These are phyloP conservation scores for Argyrosomus regius DNA, from an alignment of 2,797 vertebrate species.

Conservation along the genomic window DNA sequence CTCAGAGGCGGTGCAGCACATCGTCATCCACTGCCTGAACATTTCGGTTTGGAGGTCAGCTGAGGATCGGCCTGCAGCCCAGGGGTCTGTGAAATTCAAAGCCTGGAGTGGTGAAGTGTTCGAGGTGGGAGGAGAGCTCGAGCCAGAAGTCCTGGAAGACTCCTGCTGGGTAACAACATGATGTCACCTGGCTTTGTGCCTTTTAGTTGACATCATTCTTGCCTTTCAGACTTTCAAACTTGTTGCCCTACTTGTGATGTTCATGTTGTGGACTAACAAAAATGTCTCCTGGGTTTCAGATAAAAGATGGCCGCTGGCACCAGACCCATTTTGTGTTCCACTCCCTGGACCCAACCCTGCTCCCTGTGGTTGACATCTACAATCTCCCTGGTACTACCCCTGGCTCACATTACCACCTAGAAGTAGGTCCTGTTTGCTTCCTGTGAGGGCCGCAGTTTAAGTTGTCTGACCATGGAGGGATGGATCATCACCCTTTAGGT, in stretches of 20 bases:
- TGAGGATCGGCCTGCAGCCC: constrained; percentile 69
- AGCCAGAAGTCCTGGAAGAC: constrained; percentile 90
- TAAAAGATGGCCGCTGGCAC: constrained; percentile 95
- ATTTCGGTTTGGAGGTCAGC: constrained; percentile 89
- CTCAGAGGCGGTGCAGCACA: constrained; percentile 93
- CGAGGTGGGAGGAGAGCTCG: constrained; percentile 88
- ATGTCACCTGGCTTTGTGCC: not conserved
- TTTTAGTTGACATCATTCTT: constrained; percentile 26
- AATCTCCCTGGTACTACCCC: constrained; percentile 89
- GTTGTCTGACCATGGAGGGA: constrained; percentile 43
- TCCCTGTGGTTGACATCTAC: constrained; percentile 92
- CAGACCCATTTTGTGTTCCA: constrained; percentile 93
- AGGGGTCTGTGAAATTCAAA: constrained; percentile 87
- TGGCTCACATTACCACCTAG: constrained; percentile 93
- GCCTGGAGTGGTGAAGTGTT: constrained; percentile 93
- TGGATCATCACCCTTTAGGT: constrained; percentile 52
- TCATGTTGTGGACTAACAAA: not conserved
- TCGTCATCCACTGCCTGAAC: constrained; percentile 96
- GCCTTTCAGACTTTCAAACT: not conserved
- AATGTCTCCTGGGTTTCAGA: constrained; percentile 77
- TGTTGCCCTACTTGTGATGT: not conserved
- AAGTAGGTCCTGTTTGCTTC: constrained; percentile 97
- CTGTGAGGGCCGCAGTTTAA: constrained; percentile 79
- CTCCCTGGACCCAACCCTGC: constrained; percentile 91
- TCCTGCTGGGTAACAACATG: constrained; percentile 90